phyloP scores from a whole-genome alignment of 2,888 invertebrate species.

The Adelognathus sp. region DNA sequence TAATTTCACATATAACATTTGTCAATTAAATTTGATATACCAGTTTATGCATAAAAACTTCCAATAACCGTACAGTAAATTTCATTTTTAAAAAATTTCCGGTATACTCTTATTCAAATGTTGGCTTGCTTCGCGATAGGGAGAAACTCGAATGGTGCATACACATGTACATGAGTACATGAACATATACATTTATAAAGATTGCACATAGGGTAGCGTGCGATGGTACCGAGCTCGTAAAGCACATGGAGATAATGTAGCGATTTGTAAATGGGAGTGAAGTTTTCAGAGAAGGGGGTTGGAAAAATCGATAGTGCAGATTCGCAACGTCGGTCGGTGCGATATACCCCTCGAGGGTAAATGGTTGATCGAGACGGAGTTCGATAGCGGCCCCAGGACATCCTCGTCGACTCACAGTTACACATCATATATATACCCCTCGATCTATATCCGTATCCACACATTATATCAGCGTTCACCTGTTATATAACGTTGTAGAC shows the following conservation, averaged over 20 bases:
- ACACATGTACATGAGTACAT: no score
- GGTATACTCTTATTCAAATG: slow-evolving; percentile 35
- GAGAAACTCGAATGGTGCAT: slow-evolving; percentile 5
- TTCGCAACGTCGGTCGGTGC: slow-evolving; percentile 32
- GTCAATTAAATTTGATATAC: no score
- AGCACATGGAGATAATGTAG: slow-evolving; percentile 42
- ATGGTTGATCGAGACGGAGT: slow-evolving; percentile 50
- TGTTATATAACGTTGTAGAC: slow-evolving; percentile 12
- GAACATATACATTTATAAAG: slow-evolving; percentile 1
- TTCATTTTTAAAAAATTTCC: no score
- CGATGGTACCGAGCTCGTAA: slow-evolving; percentile 38
- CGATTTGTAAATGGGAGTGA: slow-evolving; percentile 44
- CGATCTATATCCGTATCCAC: neutral
- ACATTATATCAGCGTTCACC: neutral
- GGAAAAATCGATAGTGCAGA: slow-evolving; percentile 57
- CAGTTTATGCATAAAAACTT: no score
- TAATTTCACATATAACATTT: no score
- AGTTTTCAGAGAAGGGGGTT: slow-evolving; percentile 36
- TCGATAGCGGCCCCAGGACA: slow-evolving; percentile 46
- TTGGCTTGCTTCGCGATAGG: slow-evolving; percentile 41
- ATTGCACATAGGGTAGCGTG: slow-evolving; percentile 27
- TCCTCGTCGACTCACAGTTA: neutral
- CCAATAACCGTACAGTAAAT: no score
- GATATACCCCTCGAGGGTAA: slow-evolving; percentile 38
- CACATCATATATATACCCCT: neutral